These are phyloP conservation scores for Hyposoter didymator DNA, from an alignment of 2,888 invertebrate genomes.

Conservation along the genomic window DNA sequence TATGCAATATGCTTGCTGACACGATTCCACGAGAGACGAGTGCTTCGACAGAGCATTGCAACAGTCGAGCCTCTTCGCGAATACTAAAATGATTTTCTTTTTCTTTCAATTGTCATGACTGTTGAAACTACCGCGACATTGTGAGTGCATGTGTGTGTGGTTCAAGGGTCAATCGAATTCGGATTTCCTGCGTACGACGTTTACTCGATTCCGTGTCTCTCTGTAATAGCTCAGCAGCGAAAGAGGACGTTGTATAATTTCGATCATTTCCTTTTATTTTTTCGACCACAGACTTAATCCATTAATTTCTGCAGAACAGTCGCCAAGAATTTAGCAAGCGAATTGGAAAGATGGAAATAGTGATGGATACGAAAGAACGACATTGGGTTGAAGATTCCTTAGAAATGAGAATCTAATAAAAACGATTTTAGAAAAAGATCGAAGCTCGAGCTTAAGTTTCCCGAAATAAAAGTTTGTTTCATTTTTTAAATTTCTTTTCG, in stretches of 20 bases:
- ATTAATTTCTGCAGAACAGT: neutral
- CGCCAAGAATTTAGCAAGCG: neutral
- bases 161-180: conserved; percentile 44
- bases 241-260: neutral
- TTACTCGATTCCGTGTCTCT: neutral
- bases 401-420: neutral
- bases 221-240: neutral
- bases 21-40: conserved; percentile 17
- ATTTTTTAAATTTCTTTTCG: neutral
- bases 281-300: neutral
- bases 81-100: conserved; percentile 38
- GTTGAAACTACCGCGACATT: neutral
- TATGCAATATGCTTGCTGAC: conserved; percentile 39
- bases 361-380: neutral
- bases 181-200: conserved; percentile 1
- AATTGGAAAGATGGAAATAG: neutral
- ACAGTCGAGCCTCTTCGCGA: conserved; percentile 20
- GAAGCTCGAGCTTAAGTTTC: neutral
- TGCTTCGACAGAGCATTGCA: neutral
- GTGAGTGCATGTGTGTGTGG: neutral
- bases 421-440: neutral
- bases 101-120: neutral
- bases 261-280: neutral
- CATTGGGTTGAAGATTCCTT: neutral
- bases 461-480: neutral